Conservation (phyloP, 2,797 vertebrate genomes). For the Esox lucius region DNA sequence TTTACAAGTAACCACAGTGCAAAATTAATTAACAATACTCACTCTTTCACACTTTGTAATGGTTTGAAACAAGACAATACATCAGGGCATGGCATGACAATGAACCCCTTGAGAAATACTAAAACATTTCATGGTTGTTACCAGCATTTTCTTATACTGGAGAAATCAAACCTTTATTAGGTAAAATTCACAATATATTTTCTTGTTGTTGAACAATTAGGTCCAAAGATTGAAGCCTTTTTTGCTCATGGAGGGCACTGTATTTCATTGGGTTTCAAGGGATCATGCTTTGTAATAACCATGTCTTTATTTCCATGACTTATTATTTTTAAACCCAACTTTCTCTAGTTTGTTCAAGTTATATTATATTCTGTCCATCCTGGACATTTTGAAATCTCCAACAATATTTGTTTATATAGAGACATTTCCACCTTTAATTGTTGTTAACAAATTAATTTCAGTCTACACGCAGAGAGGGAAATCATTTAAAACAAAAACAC, state of each 20-base stretch:
- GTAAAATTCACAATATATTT: neutral
- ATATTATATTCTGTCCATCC: too few species aligned
- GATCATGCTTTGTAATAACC: neutral
- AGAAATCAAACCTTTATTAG: too few species aligned
- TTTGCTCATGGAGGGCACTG: neutral
- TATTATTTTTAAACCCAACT: too few species aligned
- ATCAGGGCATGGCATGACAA: neutral
- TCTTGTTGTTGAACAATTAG: neutral
- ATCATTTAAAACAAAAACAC: neutral
- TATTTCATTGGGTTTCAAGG: too few species aligned
- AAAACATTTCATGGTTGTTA: neutral
- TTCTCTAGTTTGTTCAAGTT: too few species aligned
- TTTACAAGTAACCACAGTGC: constrained; percentile 23
- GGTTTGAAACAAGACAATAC: neutral
- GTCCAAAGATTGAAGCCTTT: neutral
- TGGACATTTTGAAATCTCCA: neutral
- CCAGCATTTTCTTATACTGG: too few species aligned
- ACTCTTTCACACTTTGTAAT: neutral
- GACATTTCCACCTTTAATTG: neutral
- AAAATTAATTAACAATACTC: too few species aligned
- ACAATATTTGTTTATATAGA: neutral
- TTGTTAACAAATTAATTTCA: neutral
- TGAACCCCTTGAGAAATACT: neutral
- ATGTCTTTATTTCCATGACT: too few species aligned
- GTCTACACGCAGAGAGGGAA: neutral